These are phyloP conservation scores for Campoplex capitator DNA, from an alignment of 2,888 invertebrate species.

Conservation along the genomic window DNA sequence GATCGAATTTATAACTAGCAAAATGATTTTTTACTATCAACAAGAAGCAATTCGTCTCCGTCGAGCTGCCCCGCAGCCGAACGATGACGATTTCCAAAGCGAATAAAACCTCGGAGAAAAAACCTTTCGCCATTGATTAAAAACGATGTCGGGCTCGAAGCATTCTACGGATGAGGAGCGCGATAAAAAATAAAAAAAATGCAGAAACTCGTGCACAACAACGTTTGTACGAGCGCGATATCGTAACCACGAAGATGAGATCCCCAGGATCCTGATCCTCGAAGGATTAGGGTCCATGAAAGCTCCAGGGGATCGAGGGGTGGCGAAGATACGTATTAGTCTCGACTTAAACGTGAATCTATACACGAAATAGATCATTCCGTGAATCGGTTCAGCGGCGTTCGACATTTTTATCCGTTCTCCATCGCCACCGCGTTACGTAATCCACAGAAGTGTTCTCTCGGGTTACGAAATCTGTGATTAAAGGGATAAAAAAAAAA, in stretches of 20 bases:
- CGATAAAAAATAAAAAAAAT: neutral
- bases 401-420: conserved; percentile 49
- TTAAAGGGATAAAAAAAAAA: conserved; percentile 18
- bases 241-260: neutral
- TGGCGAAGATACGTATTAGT: conserved; percentile 57
- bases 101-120: neutral
- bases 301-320: conserved; percentile 47
- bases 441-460: conserved; percentile 32
- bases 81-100: neutral
- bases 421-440: conserved; percentile 35
- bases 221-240: conserved; percentile 21
- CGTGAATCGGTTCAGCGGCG: conserved; percentile 38
- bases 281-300: conserved; percentile 32
- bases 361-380: neutral
- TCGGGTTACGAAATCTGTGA: conserved; percentile 36
- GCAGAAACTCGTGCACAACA: neutral
- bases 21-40: neutral
- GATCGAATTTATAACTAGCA: neutral
- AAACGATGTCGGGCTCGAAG: neutral
- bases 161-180: neutral
- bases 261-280: conserved; percentile 34
- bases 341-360: conserved; percentile 1
- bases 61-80: neutral
- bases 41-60: neutral
- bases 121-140: neutral